A percentile compares a stretch with the other conserved stretches of the same genome.
phyloP scores from a whole-genome alignment of 2,113 vertebrate species.

The Pavo muticus region DNA sequence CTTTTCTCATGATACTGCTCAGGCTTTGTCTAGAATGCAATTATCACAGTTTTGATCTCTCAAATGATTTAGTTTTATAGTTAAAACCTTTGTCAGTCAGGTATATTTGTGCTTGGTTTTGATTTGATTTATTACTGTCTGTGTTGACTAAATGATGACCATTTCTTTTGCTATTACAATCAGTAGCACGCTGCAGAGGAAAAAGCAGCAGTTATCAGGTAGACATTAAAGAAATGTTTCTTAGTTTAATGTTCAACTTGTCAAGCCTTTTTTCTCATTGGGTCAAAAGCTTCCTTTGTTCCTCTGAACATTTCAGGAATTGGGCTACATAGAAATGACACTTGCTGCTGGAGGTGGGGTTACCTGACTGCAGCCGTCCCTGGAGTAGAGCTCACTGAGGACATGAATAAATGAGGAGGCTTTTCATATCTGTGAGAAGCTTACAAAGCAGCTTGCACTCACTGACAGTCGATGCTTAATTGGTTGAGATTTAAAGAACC shows the following conservation, averaged over 20 bases:
- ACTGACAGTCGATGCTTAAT: not conserved
- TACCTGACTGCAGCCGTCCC: constrained; percentile 21
- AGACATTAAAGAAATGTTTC: constrained; percentile 67
- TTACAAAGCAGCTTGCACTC: not conserved
- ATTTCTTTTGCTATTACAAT: constrained; percentile 52
- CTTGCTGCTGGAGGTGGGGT: constrained; percentile 19
- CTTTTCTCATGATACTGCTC: not conserved
- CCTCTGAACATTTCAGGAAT: constrained; percentile 36
- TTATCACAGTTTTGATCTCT: not conserved
- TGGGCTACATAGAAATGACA: constrained; percentile 18
- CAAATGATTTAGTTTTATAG: not conserved
- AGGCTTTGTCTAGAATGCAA: not conserved
- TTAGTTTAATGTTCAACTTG: constrained; percentile 60
- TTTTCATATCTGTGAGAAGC: constrained; percentile 4
- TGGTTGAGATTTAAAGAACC: not conserved
- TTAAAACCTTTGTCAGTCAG: constrained; percentile 12
- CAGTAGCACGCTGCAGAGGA: constrained; percentile 19
- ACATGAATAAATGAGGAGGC: not conserved
- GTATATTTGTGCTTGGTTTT: constrained; percentile 37
- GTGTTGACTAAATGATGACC: constrained; percentile 16
- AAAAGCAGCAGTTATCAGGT: constrained; percentile 13
- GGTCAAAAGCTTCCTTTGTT: constrained; percentile 63
- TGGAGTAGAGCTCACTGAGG: not conserved
- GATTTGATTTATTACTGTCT: constrained; percentile 55
- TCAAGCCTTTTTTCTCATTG: not conserved